These are phyloP conservation scores for Lissonota sp. DNA, from an alignment of 2,888 invertebrate species.

Conservation along the genomic window DNA sequence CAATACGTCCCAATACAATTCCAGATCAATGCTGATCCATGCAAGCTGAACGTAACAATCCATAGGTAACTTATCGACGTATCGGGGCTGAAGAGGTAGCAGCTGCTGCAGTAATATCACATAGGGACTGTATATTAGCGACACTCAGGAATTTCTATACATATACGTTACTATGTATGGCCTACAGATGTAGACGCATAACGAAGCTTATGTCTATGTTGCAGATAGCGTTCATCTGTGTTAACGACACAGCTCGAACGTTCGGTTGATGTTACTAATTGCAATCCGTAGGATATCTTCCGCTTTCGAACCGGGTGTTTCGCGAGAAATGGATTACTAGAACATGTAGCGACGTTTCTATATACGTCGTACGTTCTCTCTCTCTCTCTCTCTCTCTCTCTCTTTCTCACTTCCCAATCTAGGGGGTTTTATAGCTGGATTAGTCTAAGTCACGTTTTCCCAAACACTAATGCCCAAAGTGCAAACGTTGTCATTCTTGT, in stretches of 20 bases:
- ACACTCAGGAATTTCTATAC: background rate
- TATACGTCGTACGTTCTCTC: conserved; percentile 30
- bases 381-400: conserved; percentile 2
- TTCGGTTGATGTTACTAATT: conserved; percentile 51
- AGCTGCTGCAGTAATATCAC: conserved; percentile 34
- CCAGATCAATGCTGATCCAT: conserved; percentile 55
- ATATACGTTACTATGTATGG: background rate
- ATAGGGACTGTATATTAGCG: background rate
- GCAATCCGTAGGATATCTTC: conserved; percentile 47
- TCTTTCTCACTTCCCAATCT: background rate
- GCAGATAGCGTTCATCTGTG: conserved; percentile 19
- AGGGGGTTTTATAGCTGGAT: conserved; percentile 43
- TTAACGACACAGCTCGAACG: conserved; percentile 40
- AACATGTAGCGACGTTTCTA: background rate
- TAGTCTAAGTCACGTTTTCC: conserved; percentile 52
- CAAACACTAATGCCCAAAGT: conserved; percentile 12
- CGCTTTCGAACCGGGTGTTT: conserved; percentile 8
- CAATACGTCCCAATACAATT: background rate
- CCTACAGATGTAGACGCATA: background rate
- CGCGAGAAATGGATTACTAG: conserved; percentile 53
- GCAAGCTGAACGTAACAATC: conserved; percentile 37
- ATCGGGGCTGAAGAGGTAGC: conserved; percentile 16
- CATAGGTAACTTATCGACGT: conserved; percentile 51
- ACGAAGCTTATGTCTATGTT: background rate
- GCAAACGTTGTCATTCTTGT: conserved; percentile 14